A percentile compares a stretch with the other conserved stretches of the same genome.
Evolutionary conservation across 1,140 invertebrate genomes (phyloP).

Genomic region (Caligus rogercresseyi): DNA sequence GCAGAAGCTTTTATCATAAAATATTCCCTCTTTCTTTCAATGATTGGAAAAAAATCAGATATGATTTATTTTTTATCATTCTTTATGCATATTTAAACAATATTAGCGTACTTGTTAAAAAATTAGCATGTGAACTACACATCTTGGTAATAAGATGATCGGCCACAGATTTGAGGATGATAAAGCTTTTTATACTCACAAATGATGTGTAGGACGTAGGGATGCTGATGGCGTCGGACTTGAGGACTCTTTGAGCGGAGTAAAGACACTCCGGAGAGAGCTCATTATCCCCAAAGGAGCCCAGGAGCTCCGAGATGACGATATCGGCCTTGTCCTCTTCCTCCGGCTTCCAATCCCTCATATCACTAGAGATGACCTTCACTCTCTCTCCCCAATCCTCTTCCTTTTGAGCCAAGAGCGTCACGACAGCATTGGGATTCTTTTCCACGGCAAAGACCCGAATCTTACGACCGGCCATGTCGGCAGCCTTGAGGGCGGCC

Average conservation of each 20-base stretch:
- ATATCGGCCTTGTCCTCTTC: slow-evolving; percentile 75
- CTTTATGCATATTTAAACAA: no score
- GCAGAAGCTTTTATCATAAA: no score
- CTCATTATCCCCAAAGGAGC: slow-evolving; percentile 98
- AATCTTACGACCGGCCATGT: slow-evolving; percentile 41
- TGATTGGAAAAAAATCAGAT: no score
- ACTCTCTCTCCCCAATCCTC: slow-evolving; percentile 55
- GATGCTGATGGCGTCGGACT: slow-evolving; percentile 77
- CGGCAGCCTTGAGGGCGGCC: slow-evolving; percentile 55
- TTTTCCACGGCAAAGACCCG: slow-evolving; percentile 92
- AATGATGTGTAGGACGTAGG: slow-evolving; percentile 77
- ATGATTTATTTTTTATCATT: no score
- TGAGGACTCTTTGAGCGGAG: slow-evolving; percentile 72
- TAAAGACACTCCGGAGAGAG: slow-evolving; percentile 95
- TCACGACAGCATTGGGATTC: slow-evolving; percentile 88
- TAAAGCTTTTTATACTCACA: no score
- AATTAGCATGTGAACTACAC: no score
- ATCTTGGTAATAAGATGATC: no score
- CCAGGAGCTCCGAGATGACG: slow-evolving; percentile 83
- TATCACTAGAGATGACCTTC: slow-evolving; percentile 68
- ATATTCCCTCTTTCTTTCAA: no score
- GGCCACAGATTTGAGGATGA: no score
- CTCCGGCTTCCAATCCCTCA: slow-evolving; percentile 53
- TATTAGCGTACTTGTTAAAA: no score
- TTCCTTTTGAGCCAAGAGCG: slow-evolving; percentile 55